Evolutionary conservation across 2,797 vertebrate species (phyloP).

Genomic region (Valencia hispanica): DNA sequence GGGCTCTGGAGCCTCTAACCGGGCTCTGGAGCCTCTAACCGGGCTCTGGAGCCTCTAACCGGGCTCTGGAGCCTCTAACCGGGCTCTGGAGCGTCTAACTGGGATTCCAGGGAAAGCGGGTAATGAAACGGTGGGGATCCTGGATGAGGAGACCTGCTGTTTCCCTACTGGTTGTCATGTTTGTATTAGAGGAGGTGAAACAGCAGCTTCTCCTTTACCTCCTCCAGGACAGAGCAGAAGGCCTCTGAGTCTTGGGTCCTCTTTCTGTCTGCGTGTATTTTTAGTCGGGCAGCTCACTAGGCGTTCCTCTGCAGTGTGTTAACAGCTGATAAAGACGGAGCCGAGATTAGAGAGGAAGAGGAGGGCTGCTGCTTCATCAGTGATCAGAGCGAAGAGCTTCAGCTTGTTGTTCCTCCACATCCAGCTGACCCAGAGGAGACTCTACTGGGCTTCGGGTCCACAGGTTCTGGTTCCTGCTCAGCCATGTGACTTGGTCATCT

Average conservation of each 20-base stretch:
- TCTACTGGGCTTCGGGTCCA: not conserved
- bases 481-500: not conserved
- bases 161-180: not conserved
- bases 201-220: not conserved
- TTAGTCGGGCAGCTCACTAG: slow-evolving; percentile 40
- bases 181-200: not conserved
- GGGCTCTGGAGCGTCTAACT: too few species aligned
- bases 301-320: slow-evolving; percentile 49
- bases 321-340: slow-evolving; percentile 55
- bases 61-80: too few species aligned
- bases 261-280: slow-evolving; percentile 22
- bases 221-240: slow-evolving; percentile 7
- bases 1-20: too few species aligned
- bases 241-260: not conserved
- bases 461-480: not conserved
- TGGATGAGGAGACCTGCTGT: too few species aligned
- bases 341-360: slow-evolving; percentile 9
- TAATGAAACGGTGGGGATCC: too few species aligned
- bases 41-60: too few species aligned
- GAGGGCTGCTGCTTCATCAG: not conserved
- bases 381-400: not conserved
- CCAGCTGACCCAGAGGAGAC: too few species aligned
- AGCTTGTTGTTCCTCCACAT: not conserved
- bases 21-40: too few species aligned
- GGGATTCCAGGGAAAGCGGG: too few species aligned